Evolutionary conservation across 1,140 invertebrate genomes (phyloP), one percentile per base, ranked within the genome.

Genomic region (Patella vulgata): DNA sequence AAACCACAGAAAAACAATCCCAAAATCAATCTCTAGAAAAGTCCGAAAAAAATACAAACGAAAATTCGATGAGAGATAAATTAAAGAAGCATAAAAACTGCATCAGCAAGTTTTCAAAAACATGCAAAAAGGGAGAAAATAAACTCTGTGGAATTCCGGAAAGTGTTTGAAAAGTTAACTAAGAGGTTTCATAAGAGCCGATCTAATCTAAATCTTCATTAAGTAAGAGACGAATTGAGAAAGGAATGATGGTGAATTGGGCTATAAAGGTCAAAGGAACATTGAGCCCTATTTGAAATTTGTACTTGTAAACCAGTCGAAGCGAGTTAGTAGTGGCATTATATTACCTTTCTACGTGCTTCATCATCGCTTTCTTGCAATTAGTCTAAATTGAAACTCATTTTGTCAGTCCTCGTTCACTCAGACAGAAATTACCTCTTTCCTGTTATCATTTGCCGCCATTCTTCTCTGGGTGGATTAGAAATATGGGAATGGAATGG

Each of bases 321-420:
- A 39, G 5, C 36, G 17, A 31, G 19, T 25, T 33, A 19, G 30
- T 5, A 17, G 21, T 36, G 50, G 28, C 40, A 30, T 62, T 36
- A 23, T 44, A n/a, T 62, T 54, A 14, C 59, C 28, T 27, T 39
- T 17, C 14, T 23, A 53, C 50, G 50, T 54, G 50, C 9, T 19
- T 33, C 46, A 33, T 25, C 47, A 42, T 39, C 53, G 31, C 27
- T 30, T 19, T 27, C 11, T 23, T 28, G 53, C 61, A 63, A 56
- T 58, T 57, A 56, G 23, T 42, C 56, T 53, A 57, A 57, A 56
- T 57, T 63, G 53, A 57, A 63, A 56, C 53, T 57, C 61, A 43
- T 63, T 58, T 57, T 51, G 36, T 36, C 33, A 36, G 53, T 58
- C 54, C 52, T n/a, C 27, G 19, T 56, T 48, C 43, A 40, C 51